Base-by-base conservation (phyloP, 2,888 invertebrate species). In the Melieria picta region DNA sequence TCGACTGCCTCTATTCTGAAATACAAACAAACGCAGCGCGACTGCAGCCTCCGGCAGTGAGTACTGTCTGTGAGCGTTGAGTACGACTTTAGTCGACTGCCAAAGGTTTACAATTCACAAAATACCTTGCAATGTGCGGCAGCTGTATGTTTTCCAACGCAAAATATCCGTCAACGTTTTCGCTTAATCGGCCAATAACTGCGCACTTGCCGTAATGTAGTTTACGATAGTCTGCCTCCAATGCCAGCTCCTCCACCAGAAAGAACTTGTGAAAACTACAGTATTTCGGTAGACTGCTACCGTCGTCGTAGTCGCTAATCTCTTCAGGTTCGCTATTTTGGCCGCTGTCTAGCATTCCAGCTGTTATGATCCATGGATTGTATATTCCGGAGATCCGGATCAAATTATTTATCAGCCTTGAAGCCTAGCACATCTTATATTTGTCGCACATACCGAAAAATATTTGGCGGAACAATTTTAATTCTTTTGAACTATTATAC, bases 201-300 rank as follows among this genome's bases (percentile, higher is more conserved):
- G 83, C 73, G 71, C 85, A 84, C 43, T 81, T 80, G 7, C 84
- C 84, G 72, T 78, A 82, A 61, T 85, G 84, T 0, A 84, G 50
- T 11, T 76, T 63, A 3, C 71, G 72, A 30, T 76, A 82, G 61
- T 79, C 75, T 1, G 75, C 56, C 47, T 80, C 78, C 4, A 84
- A 72, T 1, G 72, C 80, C 47, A 84, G 9, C 62, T 84, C 84
- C 71, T 84, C 84, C 0, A 84, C 82, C 10, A 85, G 65, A 11
- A 81, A 72, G 69, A 79, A 76, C 66, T 83, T 83, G 4, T 79
- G 80, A 70, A 74, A 78, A 30, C 75, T 67, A 55, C 81, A 83
- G 63, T 81, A 85, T 70, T 77, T 69, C 1, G 30, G 30, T 30
- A 30, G 30, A 30, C 30, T 30, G 30, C 30, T 30, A 30, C 30